Evolutionary conservation across 2,113 vertebrate species (phyloP), one percentile per base, ranked within the genome.

Genomic region (Ciconia maguari): DNA sequence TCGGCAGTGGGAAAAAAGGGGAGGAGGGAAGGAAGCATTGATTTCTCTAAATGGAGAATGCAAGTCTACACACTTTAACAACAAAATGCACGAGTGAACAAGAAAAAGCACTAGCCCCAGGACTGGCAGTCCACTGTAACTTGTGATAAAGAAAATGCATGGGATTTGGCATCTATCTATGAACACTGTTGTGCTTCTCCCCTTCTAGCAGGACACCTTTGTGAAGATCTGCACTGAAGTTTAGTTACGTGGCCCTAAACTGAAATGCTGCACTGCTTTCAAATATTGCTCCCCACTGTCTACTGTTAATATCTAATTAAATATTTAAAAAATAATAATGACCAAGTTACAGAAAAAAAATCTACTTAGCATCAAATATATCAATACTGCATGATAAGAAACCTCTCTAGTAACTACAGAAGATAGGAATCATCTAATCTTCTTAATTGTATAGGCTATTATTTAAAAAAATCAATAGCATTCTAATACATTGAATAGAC

Each of bases 361-460:
- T 95, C 76, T 95, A 90, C 65, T 95, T 96, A 95, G 46, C 65
- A 83, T 62, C 62, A 87, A 82, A 93, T 88, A 71, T 95, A 94
- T 80, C 84, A 87, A 89, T 94, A 76, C 6, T 41, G 66, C 62
- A 54, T 79, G 60, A 74, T 61, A 70, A 89, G 80, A 96, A 95
- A 79, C 12, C 29, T 81, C 80, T 94, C 72, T 90, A 94, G 90
- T 75, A 96, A 83, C 34, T 93, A 66, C 29, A 92, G 64, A 90
- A 90, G 58, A 72, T 92, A 86, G 85, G 60, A 94, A 60, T 76
- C 94, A 95, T 93, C 87, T 95, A 84, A 95, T 95, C 61, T 95
- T 96, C 89, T 86, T 88, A 87, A 96, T 91, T 81, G 69, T 96
- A 94, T 71, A 96, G 55, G 68, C 72, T 91, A 48, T 93, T 97